Conservation (phyloP, 2,888 invertebrate genomes). For the Drosophila yooni region DNA sequence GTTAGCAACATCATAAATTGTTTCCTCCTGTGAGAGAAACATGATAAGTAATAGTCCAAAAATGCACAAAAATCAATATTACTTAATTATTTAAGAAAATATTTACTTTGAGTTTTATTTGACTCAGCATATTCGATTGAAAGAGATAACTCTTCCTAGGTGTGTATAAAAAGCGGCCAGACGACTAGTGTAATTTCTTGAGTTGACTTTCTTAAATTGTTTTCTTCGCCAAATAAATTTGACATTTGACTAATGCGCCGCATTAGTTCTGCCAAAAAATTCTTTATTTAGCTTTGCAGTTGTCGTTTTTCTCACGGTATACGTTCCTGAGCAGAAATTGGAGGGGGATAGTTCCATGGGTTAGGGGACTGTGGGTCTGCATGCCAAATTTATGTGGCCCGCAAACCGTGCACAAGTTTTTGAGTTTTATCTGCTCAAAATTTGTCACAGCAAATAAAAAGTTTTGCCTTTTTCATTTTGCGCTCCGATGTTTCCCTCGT, state of each 20-base stretch:
- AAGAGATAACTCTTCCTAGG: background rate
- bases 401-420: conserved; percentile 63
- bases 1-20: no score
- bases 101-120: background rate
- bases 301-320: conserved; percentile 38
- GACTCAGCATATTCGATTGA: background rate
- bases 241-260: conserved; percentile 75
- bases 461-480: conserved; percentile 65
- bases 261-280: conserved; percentile 76
- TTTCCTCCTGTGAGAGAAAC: no score
- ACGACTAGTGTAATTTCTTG: conserved; percentile 33
- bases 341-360: background rate
- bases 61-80: no score
- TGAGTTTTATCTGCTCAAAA: conserved; percentile 73
- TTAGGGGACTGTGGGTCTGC: conserved; percentile 34
- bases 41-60: no score
- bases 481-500: conserved; percentile 31
- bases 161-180: background rate
- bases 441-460: conserved; percentile 79
- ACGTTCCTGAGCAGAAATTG: conserved; percentile 25
- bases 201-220: conserved; percentile 44
- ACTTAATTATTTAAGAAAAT: background rate
- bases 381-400: conserved; percentile 64
- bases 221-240: conserved; percentile 61
- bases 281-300: conserved; percentile 65